These are phyloP conservation scores for Phylloscopus collybita DNA, from an alignment of 2,797 vertebrate genomes.

Conservation along the genomic window DNA sequence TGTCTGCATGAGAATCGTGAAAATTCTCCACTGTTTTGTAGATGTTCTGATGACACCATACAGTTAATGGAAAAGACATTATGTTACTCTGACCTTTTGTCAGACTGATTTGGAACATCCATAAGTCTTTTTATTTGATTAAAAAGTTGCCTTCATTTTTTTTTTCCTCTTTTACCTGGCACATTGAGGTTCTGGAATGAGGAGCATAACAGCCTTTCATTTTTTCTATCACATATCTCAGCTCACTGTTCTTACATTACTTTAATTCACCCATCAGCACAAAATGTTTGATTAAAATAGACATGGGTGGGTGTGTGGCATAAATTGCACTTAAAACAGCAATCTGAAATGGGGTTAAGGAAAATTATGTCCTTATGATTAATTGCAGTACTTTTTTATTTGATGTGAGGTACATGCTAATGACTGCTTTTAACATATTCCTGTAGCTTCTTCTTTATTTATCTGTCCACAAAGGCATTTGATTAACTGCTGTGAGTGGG, in stretches of 20 bases:
- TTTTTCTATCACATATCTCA: not conserved
- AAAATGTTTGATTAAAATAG: constrained; percentile 61
- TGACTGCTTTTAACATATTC: constrained; percentile 4
- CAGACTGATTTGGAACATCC: not conserved
- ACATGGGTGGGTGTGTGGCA: constrained; percentile 6
- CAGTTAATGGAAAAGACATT: not conserved
- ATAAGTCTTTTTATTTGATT: not conserved
- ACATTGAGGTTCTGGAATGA: not conserved
- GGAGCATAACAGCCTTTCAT: not conserved
- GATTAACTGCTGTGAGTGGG: not conserved
- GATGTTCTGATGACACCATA: not conserved
- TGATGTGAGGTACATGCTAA: not conserved
- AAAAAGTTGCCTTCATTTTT: not conserved
- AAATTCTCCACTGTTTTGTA: not conserved
- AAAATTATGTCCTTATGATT: constrained; percentile 26
- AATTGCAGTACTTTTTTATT: constrained; percentile 16
- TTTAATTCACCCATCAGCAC: constrained; percentile 15
- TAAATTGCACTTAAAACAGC: constrained; percentile 36
- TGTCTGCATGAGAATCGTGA: not conserved
- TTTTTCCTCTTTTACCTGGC: not conserved
- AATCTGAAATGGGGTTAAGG: not conserved
- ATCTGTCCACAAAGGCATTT: constrained; percentile 4
- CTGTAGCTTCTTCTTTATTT: not conserved
- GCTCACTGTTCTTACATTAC: not conserved
- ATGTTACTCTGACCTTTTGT: not conserved